Evolutionary conservation across 2,888 invertebrate genomes (phyloP).

Genomic region (Eilema griseolum): DNA sequence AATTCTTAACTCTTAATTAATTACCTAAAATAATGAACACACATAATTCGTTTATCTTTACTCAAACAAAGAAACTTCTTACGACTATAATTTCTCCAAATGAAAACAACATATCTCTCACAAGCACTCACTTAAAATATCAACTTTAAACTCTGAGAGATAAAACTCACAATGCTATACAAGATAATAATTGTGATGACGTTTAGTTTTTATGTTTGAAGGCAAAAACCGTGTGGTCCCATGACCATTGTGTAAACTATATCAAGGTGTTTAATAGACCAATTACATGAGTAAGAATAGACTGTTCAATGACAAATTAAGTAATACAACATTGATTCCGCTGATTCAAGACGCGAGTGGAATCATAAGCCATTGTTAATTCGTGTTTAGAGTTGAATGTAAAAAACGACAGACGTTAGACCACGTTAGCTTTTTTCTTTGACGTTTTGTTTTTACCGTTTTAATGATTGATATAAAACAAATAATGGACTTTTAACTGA

Average conservation of each 20-base stretch:
- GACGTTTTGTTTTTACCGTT: too few species aligned
- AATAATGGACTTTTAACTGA: too few species aligned
- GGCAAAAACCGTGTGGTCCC: slow-evolving; percentile 50
- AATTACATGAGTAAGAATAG: slow-evolving; percentile 50
- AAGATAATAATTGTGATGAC: slow-evolving; percentile 10
- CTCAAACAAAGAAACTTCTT: slow-evolving; percentile 37
- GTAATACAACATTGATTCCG: slow-evolving; percentile 37
- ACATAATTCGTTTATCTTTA: slow-evolving; percentile 36
- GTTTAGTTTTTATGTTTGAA: slow-evolving; percentile 23
- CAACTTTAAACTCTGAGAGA: slow-evolving; percentile 14
- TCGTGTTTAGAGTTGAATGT: neutral
- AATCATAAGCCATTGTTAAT: neutral
- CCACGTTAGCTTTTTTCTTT: too few species aligned
- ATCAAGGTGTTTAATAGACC: slow-evolving; percentile 52
- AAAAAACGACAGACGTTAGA: too few species aligned
- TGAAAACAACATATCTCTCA: slow-evolving; percentile 8
- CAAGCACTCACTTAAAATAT: neutral
- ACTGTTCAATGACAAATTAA: slow-evolving; percentile 47
- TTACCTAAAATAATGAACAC: slow-evolving; percentile 29
- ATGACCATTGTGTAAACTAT: slow-evolving; percentile 58
- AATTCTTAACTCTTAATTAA: slow-evolving; percentile 23
- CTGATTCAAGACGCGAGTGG: slow-evolving; percentile 17
- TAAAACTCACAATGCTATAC: slow-evolving; percentile 2
- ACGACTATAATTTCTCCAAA: slow-evolving; percentile 24
- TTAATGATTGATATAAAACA: too few species aligned